These are phyloP conservation scores for Hydractinia symbiolongicarpus DNA, from an alignment of 30 jellyfish, hydroid and myxozoan genomes.

Conservation along the genomic window DNA sequence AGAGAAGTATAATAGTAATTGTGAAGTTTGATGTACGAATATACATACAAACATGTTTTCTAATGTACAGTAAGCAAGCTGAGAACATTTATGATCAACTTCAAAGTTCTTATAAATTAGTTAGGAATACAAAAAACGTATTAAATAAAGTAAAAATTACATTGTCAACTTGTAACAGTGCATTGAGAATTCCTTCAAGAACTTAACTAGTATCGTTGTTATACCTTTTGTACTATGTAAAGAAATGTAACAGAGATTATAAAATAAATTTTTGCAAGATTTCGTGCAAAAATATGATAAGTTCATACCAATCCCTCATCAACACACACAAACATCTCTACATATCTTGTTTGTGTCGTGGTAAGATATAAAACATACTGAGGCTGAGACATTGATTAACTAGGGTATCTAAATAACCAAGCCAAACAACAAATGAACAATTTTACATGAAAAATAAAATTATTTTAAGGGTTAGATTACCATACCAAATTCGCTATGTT, in stretches of 20 bases:
- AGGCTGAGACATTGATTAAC: conserved; percentile 45
- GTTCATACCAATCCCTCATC: conserved; percentile 70
- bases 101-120: no score
- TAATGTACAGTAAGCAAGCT: no score
- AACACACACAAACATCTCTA: conserved; percentile 54
- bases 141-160: conserved; percentile 15
- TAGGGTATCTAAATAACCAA: neutral
- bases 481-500: conserved; percentile 5
- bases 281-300: neutral
- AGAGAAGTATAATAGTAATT: no score
- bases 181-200: conserved; percentile 45
- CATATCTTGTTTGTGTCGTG: conserved; percentile 53
- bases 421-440: neutral
- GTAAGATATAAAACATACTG: conserved; percentile 55
- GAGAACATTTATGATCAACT: no score
- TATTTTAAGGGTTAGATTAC: neutral
- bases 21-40: no score
- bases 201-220: conserved; percentile 50
- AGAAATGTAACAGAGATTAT: neutral
- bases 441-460: neutral
- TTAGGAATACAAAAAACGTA: neutral
- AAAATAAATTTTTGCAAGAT: neutral
- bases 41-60: no score
- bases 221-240: conserved; percentile 38
- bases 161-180: conserved; percentile 72